Conservation (phyloP, 2,888 invertebrate genomes). For the Lymantria monacha region DNA sequence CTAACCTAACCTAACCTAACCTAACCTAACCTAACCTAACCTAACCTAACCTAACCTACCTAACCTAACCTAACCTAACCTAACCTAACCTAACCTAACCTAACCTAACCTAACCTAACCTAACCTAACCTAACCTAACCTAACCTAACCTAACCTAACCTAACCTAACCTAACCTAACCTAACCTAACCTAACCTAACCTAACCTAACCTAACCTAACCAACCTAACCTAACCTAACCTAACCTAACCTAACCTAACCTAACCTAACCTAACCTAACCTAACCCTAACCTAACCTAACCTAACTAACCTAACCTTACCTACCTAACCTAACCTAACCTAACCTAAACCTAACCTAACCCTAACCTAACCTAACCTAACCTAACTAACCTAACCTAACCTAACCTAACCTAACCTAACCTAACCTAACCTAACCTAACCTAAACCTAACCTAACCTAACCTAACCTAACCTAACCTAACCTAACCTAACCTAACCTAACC, state of each 20-base stretch:
- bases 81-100: slow-evolving; percentile 30
- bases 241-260: slow-evolving; percentile 26
- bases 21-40: slow-evolving; percentile 10
- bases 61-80: slow-evolving; percentile 30
- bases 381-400: slow-evolving; percentile 19
- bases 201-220: slow-evolving; percentile 23
- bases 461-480: slow-evolving; percentile 18
- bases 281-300: slow-evolving; percentile 27
- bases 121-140: slow-evolving; percentile 11
- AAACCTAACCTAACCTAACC: slow-evolving; percentile 19
- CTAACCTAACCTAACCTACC: slow-evolving; percentile 14
- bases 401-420: slow-evolving; percentile 19
- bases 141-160: slow-evolving; percentile 8
- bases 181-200: slow-evolving; percentile 24
- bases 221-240: slow-evolving; percentile 23
- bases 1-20: slow-evolving; percentile 13
- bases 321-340: slow-evolving; percentile 25
- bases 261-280: slow-evolving; percentile 24
- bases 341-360: slow-evolving; percentile 29
- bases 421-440: slow-evolving; percentile 8
- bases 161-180: slow-evolving; percentile 13
- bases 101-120: slow-evolving; percentile 9
- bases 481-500: slow-evolving; percentile 16
- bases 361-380: slow-evolving; percentile 22
- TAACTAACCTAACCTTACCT: slow-evolving; percentile 25